A percentile compares a stretch with the other conserved stretches of the same genome.
Conservation (phyloP, 2,797 vertebrate species). For the Malacoctenus gilli region DNA sequence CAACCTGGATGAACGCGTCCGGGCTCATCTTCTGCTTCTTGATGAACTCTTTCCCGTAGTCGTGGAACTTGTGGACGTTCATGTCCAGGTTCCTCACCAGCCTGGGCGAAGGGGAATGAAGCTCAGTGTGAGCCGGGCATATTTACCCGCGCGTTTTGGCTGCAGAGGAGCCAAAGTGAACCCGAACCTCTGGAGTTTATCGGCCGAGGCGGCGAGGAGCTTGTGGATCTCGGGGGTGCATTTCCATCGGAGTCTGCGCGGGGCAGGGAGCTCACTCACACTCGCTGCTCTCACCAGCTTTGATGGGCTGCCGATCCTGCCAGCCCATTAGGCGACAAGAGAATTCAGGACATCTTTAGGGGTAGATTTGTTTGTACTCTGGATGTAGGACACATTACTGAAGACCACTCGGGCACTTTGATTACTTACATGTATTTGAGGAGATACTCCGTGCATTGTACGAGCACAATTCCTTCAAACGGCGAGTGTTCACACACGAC, state of each 20-base stretch:
- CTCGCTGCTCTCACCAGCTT: slow-evolving; percentile 92
- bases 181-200: slow-evolving; percentile 78
- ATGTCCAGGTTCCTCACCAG: slow-evolving; percentile 91
- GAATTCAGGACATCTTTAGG: neutral
- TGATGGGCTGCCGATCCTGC: slow-evolving; percentile 86
- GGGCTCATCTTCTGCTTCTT: slow-evolving; percentile 96
- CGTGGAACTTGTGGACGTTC: slow-evolving; percentile 85
- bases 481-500: slow-evolving; percentile 95
- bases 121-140: too few relatives aligned
- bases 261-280: slow-evolving; percentile 91
- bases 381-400: neutral
- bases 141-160: too few relatives aligned
- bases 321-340: slow-evolving; percentile 3
- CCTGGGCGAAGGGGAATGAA: too few relatives aligned
- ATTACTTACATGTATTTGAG: slow-evolving; percentile 93
- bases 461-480: slow-evolving; percentile 94
- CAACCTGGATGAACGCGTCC: slow-evolving; percentile 94
- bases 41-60: slow-evolving; percentile 94
- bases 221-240: slow-evolving; percentile 90
- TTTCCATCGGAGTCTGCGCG: slow-evolving; percentile 94
- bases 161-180: slow-evolving; percentile 1
- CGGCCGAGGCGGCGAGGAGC: slow-evolving; percentile 83
- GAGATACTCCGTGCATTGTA: slow-evolving; percentile 93
- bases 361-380: neutral
- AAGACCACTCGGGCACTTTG: neutral